Percentiles rank a stretch among this genome's conserved stretches.
Evolutionary conservation across 2,888 invertebrate species (phyloP).

Genomic region (Eumerus sabulonum): DNA sequence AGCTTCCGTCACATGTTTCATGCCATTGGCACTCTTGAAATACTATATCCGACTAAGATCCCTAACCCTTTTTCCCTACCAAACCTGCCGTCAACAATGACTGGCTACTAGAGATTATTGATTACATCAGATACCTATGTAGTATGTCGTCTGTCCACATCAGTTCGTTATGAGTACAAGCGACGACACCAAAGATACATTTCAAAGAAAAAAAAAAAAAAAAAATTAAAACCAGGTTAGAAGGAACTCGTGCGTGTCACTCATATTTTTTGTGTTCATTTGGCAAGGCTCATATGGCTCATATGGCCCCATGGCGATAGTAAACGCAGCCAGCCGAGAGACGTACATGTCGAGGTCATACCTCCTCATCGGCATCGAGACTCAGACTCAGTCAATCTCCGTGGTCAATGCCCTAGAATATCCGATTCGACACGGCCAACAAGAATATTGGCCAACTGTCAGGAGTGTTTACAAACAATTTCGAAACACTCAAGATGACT

Average conservation of each 20-base stretch:
- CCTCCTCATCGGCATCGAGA: not conserved
- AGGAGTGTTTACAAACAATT: slow-evolving; percentile 49
- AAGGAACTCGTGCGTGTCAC: slow-evolving; percentile 2
- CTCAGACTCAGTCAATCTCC: not conserved
- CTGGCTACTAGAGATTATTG: not conserved
- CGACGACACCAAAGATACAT: not conserved
- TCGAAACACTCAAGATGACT: slow-evolving; percentile 15
- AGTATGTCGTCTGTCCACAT: not conserved
- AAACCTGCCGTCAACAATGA: not conserved
- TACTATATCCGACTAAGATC: not conserved
- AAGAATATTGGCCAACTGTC: slow-evolving; percentile 45
- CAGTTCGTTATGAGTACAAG: too few relatives aligned
- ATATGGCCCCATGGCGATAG: not conserved
- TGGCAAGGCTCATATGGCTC: not conserved
- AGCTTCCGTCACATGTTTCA: not conserved
- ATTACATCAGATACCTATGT: not conserved
- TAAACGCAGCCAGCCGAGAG: not conserved
- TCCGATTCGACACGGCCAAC: not conserved
- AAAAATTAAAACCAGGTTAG: not conserved
- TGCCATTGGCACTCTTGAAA: not conserved
- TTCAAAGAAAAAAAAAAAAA: not conserved
- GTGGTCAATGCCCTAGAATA: slow-evolving; percentile 35
- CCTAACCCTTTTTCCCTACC: not conserved
- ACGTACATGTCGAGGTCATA: not conserved
- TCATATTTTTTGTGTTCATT: too few relatives aligned